Percentiles rank a stretch among this genome's conserved stretches.
Conservation (phyloP, 2,797 vertebrate genomes). For the Clarias fuscus region DNA sequence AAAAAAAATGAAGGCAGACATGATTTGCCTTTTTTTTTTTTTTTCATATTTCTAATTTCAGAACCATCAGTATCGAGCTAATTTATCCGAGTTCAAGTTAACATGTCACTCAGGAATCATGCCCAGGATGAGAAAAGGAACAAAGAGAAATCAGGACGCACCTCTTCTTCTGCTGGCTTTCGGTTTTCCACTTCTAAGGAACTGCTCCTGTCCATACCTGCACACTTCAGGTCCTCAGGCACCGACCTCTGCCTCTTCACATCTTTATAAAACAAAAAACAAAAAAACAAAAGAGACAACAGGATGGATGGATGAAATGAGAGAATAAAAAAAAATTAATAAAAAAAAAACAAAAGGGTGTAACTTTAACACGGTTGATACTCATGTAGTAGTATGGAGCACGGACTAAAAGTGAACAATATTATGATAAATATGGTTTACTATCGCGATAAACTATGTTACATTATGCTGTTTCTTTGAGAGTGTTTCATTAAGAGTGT, state of each 20-base stretch:
- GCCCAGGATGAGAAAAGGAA: conserved; percentile 67
- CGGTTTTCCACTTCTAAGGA: conserved; percentile 82
- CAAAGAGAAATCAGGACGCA: conserved; percentile 86
- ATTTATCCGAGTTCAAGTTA: not conserved
- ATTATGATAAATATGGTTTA: not conserved
- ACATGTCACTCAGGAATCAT: not conserved
- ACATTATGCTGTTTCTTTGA: not conserved
- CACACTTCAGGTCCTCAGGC: conserved; percentile 90
- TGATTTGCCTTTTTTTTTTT: too few relatives aligned
- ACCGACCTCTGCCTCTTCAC: conserved; percentile 95
- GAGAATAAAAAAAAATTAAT: not conserved
- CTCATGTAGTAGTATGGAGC: not conserved
- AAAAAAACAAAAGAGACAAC: not conserved
- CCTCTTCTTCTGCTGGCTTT: conserved; percentile 95
- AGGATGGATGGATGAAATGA: not conserved
- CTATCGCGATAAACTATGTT: not conserved
- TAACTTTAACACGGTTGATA: not conserved
- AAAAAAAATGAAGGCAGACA: not conserved
- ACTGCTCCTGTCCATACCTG: conserved; percentile 83
- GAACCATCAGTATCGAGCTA: not conserved
- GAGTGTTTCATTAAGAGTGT: too few relatives aligned
- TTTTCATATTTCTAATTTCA: not conserved
- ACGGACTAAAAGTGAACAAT: not conserved
- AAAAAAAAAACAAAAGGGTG: not conserved
- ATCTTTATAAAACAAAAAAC: conserved; percentile 73